Base-by-base conservation (phyloP, 1,140 invertebrate genomes). In the Lordiphosa clarofinis region DNA sequence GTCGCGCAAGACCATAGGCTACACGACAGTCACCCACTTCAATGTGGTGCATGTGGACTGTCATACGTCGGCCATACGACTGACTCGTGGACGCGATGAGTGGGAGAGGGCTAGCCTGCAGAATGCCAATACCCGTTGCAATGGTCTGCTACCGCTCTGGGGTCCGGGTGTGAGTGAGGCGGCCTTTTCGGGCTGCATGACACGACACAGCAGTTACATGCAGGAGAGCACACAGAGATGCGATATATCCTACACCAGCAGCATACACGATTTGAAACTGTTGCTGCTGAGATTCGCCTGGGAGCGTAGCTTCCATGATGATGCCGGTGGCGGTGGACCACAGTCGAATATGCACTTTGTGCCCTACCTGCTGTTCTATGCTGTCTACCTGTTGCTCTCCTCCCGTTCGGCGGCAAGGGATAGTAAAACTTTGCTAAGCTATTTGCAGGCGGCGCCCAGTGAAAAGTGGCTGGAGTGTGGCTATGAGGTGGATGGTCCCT, bases 21-120 rank as follows among this genome's bases (percentile, higher is more conserved):
- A 98, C 88, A 95, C 94, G 7, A 99, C 98, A 0, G 98, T 99
- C 3, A 98, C 97, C 3, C 98, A 99, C 91, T 99, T 99, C 90
- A 99, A 99, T 90, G 94, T 99, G 8, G 97, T 99, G 3, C 98
- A 99, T 90, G 94, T 99, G 8, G 97, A 99, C 88, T 99, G 98
- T 88, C 98, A 99, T 89, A 97, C 97, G 92, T 96, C 96, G 7
- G 98, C 98, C 43, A 97, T 99, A 33, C 90, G 93, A 31, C 86
- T 93, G 12, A 92, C 93, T 0, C 91, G 93, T 5, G 92, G 92
- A 10, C 91, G 98, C 55, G 97, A 99, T 81, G 98, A 99, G 90
- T 99, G 98, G 98, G 98, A 99, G 88, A 97, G 96, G 57, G 98
- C 98, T 0, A 96, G 97, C 3, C 90, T 99, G 38, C 98, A 99